Base-by-base conservation (phyloP, 2,113 vertebrate genomes). In the Hippocampus barbouri region DNA sequence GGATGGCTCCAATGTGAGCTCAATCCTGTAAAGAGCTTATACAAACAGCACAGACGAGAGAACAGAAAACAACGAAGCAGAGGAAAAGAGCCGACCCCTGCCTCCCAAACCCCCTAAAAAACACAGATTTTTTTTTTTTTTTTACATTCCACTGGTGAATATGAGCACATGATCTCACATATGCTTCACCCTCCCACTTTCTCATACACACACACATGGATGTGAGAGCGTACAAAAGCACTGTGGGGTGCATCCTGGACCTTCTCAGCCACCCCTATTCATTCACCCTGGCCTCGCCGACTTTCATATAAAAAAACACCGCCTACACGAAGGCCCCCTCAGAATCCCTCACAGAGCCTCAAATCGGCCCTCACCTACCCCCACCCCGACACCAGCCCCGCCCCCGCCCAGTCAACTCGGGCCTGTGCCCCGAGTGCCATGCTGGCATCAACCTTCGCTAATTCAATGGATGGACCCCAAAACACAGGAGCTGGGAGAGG, bases 91-190 rank as follows among this genome's bases (percentile, higher is more conserved):
- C 68, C 51, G 82, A 81, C 72, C 69, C 76, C 78, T 43, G 12
- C 68, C 70, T 82, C 83, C 67, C 64, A 66, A 65, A n/a, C 70
- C 76, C 30, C 68, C n/a, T 54, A 40, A 5, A n/a, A 62, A 25
- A 70, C 73, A 78, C 73, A 68, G 5, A 27, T 69, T 41, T 69
- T 45, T 45, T 45, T 45, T 45, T 45, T 80, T 79, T 71, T 85
- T 80, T 83, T 83, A 86, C 88, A 89, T 91, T 89, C 88, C 89
- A 89, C 83, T 90, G 87, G 88, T 88, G 89, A 90, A 89, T 88
- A 89, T 89, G 85, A 88, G 84, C 88, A 89, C 88, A 90, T 90
- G 89, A 89, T 88, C 88, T 89, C 89, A 89, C 88, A 89, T 89
- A 88, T 90, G 89, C 88, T 83, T 73, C 79, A 65, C 57, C 40